Percentiles rank a stretch among this genome's conserved stretches.
These are phyloP conservation scores for Lycophotia porphyrea DNA, from an alignment of 2,888 invertebrate species.

Conservation along the genomic window DNA sequence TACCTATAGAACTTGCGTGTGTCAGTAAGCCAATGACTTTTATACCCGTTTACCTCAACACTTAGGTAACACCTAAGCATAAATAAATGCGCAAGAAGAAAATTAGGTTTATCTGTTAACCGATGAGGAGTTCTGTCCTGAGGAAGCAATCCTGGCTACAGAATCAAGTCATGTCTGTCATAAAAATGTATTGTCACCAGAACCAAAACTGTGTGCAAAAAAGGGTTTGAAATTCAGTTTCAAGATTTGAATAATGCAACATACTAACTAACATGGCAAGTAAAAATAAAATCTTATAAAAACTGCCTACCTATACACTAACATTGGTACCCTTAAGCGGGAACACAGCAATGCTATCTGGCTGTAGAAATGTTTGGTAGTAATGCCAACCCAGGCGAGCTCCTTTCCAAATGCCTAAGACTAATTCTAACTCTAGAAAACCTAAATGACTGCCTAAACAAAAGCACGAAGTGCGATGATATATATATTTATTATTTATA, in stretches of 20 bases:
- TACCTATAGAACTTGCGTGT: neutral
- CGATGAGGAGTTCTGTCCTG: neutral
- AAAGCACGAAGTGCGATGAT: neutral
- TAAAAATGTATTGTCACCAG: neutral
- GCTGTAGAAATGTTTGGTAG: neutral
- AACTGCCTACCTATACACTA: neutral
- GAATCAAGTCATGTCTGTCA: neutral
- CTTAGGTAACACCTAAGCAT: neutral
- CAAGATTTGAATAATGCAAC: neutral
- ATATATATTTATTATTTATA: too few relatives aligned
- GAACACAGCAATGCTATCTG: neutral
- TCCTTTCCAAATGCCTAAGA: neutral
- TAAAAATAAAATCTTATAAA: neutral
- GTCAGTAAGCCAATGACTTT: neutral
- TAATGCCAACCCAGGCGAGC: neutral
- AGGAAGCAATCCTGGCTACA: neutral
- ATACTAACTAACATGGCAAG: neutral
- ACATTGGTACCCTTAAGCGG: neutral
- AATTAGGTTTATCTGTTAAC: neutral
- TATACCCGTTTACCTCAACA: neutral
- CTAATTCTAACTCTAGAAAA: neutral
- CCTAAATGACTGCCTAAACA: neutral
- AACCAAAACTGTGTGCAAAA: neutral
- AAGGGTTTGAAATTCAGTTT: too few relatives aligned
- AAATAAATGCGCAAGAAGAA: neutral